Evolutionary conservation across 2,797 vertebrate genomes (phyloP).

Genomic region (Sparus aurata): DNA sequence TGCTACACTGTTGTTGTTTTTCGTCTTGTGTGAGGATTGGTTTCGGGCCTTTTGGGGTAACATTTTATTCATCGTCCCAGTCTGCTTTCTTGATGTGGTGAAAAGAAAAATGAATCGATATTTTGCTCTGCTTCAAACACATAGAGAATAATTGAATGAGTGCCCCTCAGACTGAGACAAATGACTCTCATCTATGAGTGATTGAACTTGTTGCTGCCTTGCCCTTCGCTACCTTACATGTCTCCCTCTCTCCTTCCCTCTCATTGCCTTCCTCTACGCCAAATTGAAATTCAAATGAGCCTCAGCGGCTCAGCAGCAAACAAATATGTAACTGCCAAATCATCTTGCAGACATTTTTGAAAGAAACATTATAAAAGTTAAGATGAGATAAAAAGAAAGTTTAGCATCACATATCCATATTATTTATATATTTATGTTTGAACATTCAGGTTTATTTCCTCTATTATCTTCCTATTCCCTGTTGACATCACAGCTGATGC

Average conservation of each 20-base stretch:
- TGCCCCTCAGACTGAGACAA: constrained; percentile 84
- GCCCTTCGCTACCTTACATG: constrained; percentile 53
- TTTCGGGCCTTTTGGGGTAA: constrained; percentile 31
- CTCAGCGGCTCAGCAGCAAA: constrained; percentile 57
- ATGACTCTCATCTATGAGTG: constrained; percentile 85
- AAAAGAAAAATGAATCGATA: constrained; percentile 81
- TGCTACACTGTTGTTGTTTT: constrained; percentile 24
- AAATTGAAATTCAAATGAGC: constrained; percentile 81
- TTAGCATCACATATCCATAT: constrained; percentile 29
- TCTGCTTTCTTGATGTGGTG: constrained; percentile 65
- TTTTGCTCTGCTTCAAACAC: constrained; percentile 73
- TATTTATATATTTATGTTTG: constrained; percentile 35
- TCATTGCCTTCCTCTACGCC: constrained; percentile 58
- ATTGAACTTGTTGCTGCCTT: constrained; percentile 77
- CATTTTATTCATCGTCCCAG: constrained; percentile 63
- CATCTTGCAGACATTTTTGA: constrained; percentile 45
- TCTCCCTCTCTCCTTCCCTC: constrained; percentile 23
- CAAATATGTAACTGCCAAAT: constrained; percentile 58
- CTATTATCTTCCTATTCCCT: constrained; percentile 50
- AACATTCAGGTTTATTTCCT: constrained; percentile 49
- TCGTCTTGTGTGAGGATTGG: constrained; percentile 17
- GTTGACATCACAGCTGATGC: constrained; percentile 53
- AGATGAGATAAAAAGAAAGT: constrained; percentile 53
- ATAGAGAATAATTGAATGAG: constrained; percentile 85
- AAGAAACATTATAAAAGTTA: constrained; percentile 33